These are phyloP conservation scores for Meleagris gallopavo DNA, from an alignment of 2,113 vertebrate genomes.

Conservation along the genomic window DNA sequence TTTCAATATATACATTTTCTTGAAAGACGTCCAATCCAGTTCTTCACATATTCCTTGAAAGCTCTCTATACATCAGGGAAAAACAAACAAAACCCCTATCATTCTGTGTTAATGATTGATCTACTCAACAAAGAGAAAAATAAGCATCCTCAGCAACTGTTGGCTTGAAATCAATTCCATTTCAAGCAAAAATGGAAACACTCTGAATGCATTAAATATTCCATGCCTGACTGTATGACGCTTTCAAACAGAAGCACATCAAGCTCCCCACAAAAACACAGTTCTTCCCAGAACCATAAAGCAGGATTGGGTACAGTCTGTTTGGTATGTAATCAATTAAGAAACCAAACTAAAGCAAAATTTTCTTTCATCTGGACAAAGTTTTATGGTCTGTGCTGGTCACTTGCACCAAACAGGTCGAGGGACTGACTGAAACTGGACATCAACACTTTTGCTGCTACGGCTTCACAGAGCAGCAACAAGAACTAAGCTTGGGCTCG, in stretches of 20 bases:
- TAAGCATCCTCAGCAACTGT: neutral
- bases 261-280: neutral
- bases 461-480: neutral
- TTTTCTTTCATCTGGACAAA: neutral
- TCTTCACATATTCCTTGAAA: conserved; percentile 54
- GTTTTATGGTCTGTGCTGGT: neutral
- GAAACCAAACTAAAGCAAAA: neutral
- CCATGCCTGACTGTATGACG: neutral
- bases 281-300: neutral
- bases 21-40: conserved; percentile 36
- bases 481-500: neutral
- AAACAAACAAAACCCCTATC: conserved; percentile 11
- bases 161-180: neutral
- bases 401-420: neutral
- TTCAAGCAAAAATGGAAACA: conserved; percentile 46
- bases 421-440: neutral
- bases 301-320: neutral
- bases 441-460: neutral
- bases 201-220: neutral
- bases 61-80: neutral
- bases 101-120: neutral
- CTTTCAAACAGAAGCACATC: neutral
- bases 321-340: neutral
- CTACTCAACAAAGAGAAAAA: conserved; percentile 29
- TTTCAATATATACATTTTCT: conserved; percentile 61